Base-by-base conservation (phyloP, 1,140 invertebrate species). In the Ostrea edulis region DNA sequence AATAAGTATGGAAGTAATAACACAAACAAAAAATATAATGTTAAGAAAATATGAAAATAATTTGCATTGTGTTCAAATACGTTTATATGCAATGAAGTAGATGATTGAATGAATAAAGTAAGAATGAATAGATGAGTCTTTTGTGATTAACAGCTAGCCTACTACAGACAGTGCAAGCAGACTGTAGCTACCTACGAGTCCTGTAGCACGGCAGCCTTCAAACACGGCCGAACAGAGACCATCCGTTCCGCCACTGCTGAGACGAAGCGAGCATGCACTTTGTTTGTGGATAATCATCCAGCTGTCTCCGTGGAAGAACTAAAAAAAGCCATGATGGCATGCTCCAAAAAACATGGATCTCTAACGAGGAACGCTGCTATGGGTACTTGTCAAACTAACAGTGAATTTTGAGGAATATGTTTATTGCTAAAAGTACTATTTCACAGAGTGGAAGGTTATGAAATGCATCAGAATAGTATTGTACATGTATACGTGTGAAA, bases 161-260 rank as follows among this genome's bases (percentile, higher is more conserved):
- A 97, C 93, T 97, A 98, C 93, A 96, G 97, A 91, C 95, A 97
- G 62, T 94, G 94, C 89, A 96, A 96, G 1, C 96, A 96, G 91
- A 97, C 96, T 91, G 97, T 97, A 0, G 96, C 97, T 2, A 98
- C 97, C 4, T 99, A 99, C 93, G 98, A 99, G 95, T 99, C 98
- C 0, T 99, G 98, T 94, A 99, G 98, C 92, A 99, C 99, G 0
- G 97, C 98, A 0, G 99, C 98, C 3, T 99, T 99, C 93, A 97
- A 97, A 93, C 98, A 99, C 95, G 99, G 99, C 0, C 96, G 99
- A 88, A 99, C 99, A 0, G 99, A 99, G 95, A 98, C 98, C 0
- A 97, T 99, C 93, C 96, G 99, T 83, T 97, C 99, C 2, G 93
- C 92, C 54, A 95, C 94, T 17, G 71, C 82, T 58, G 92, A 89